Base-by-base conservation (phyloP, 2,797 vertebrate genomes). In the Adrianichthys oophorus region DNA sequence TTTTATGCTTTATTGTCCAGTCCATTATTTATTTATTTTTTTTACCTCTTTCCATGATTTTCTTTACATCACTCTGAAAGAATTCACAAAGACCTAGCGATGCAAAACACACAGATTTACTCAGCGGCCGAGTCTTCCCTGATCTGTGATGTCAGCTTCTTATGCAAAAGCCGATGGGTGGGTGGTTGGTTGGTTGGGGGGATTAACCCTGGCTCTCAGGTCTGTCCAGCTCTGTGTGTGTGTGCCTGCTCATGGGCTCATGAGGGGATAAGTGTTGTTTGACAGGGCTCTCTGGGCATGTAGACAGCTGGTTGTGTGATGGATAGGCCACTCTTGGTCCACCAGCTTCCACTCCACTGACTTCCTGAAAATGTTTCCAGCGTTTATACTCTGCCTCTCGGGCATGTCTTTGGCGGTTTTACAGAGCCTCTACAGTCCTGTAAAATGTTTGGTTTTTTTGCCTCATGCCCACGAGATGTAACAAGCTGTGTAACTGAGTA, bases 281-380 rank as follows among this genome's bases (percentile, higher is more conserved):
- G 81, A 84, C 83, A 80, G 75, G 62, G 66, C 65, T 68, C 71
- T 69, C 69, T 65, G 46, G 83, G 77, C 72, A 74, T 81, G 82
- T 68, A 80, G 87, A 90, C 90, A 91, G 89, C 87, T 90, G 89
- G 83, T 84, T 77, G 70, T 88, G 84, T 88, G 87, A 87, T 72
- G 84, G 83, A 88, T 85, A 86, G 81, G 80, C 80, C 72, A 87
- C 85, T 90, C 82, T 86, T 37, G 69, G 60, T 76, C 68, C 59
- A 59, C 69, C 59, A 41, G 72, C 57, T 60, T 75, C 63, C 72
- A 54, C 78, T 82, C 85, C 72, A 76, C 76, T 76, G 77, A 85
- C 77, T 80, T 82, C 63, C 59, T 56, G 59, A 62, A 69, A 74
- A 72, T 63, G 69, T 77, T 70, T 66, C 62, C 74, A 65, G 75